Base-by-base conservation (phyloP, 2,113 vertebrate species). In the Trogon melanurus region DNA sequence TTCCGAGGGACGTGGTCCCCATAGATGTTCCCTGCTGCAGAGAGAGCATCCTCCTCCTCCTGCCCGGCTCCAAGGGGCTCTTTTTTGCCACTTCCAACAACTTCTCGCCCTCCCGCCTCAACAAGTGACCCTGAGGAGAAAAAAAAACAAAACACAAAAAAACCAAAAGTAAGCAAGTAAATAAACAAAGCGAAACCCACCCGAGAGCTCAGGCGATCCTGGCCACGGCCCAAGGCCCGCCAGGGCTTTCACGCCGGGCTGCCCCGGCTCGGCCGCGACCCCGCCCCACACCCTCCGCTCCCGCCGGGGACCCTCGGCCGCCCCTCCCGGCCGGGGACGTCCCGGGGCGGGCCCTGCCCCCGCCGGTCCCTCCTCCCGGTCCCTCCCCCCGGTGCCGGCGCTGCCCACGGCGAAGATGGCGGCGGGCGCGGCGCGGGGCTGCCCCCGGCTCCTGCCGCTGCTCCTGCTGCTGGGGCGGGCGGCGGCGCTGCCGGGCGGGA, bases 401-500 rank as follows among this genome's bases (percentile, higher is more conserved):
- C 62, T 61, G 82, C 88, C 85, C 85, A 62, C 61, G 50, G 1
- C 47, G 22, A 79, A 89, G 64, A 92, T 91, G 91, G 89, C 70
- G 61, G 47, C 13, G 36, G 44, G 10, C 1, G 8, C 6, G 21
- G 3, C 1, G 94, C 71, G 67, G 26, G 12, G 23, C 7, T 34
- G 78, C 74, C 1, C 27, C 13, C 12, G 60, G 62, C 48, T 62
- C 5, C 56, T 45, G 57, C n/a, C 20, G 9, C 9, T 41, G 62
- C 8, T 83, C 29, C 27, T 56, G 56, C 29, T 10, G 62, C 2
- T 48, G 41, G 26, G 38, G 72, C 85, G 96, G 85, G 78, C 79
- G 21, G 83, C 91, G 44, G 94, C 89, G 22, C 79, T 97, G 94
- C 79, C 61, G 48, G 75, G 97, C 2, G 99, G 99, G 19, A 98